Evolutionary conservation across 2,113 vertebrate species (phyloP), one percentile per base, ranked within the genome.

Genomic region (Perca fluviatilis): DNA sequence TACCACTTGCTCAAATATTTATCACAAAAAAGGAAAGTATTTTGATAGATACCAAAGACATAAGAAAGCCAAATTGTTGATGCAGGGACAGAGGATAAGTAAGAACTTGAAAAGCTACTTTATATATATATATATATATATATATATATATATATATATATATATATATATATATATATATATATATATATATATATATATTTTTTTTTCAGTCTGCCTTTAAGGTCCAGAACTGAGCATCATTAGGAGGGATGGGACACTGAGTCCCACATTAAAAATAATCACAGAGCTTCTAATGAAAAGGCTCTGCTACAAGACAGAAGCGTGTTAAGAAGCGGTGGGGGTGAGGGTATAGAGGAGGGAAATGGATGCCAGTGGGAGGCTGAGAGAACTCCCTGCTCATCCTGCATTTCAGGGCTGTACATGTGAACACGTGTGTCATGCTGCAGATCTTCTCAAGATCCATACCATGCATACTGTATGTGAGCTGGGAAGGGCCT

Each of bases 231-330:
- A 50, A 60, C 46, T 19, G 51, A 79, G 66, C 68, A 43, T 86
- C 79, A 81, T 91, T 79, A 85, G 67, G 30, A 56, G 61, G 0
- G 74, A 77, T 8, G 80, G 70, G 79, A 75, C 56, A 9, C 19
- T 7, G 60, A 58, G 33, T 63, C 40, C 27, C 47, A 66, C 77
- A 83, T 84, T 84, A 74, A 81, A 86, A 70, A 88, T 78, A 73
- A 84, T 85, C 84, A 83, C 76, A 88, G 77, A 76, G 79, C 23
- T 12, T 66, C 76, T 73, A 75, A 89, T 82, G 64, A 79, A 80
- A 85, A 69, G 56, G 30, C 49, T 72, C 69, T 15, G 66, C 65
- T 73, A 51, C 54, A 43, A 67, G 58, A 76, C 61, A 86, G 4
- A 50, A 71, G 72, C 60, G 78, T 5, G 8, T 43, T 57, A 56